These are phyloP conservation scores for Leptinotarsa defecta DNA, from an alignment of 1,140 invertebrate species.

Conservation along the genomic window DNA sequence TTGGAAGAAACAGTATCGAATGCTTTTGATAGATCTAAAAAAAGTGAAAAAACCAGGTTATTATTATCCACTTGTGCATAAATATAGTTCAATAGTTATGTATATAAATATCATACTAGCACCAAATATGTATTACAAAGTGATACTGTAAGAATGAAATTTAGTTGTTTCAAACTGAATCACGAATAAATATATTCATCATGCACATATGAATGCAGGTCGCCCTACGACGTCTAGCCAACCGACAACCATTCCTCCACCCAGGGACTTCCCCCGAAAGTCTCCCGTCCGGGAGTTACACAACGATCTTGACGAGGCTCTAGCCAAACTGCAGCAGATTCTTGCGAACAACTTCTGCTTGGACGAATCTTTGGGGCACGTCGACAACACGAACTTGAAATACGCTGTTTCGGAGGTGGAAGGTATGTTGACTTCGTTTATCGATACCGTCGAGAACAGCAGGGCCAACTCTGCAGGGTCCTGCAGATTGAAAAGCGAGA, in stretches of 20 bases:
- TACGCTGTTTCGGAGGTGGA: slow-evolving; percentile 66
- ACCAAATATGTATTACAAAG: too few species aligned
- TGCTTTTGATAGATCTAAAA: too few species aligned
- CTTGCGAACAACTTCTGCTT: slow-evolving; percentile 64
- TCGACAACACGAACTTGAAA: slow-evolving; percentile 63
- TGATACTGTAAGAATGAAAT: too few species aligned
- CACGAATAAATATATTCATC: too few species aligned
- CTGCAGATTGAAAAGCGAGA: background rate
- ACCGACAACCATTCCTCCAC: background rate
- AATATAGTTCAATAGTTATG: too few species aligned
- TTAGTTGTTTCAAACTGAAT: too few species aligned
- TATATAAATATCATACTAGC: too few species aligned
- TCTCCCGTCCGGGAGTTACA: slow-evolving; percentile 54
- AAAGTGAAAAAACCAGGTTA: too few species aligned
- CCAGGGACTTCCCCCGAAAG: slow-evolving; percentile 11
- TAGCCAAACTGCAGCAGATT: slow-evolving; percentile 65
- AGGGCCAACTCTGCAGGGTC: slow-evolving; percentile 43
- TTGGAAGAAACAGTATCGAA: too few species aligned
- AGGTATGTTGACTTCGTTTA: slow-evolving; percentile 63
- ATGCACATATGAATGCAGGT: background rate
- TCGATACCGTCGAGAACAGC: slow-evolving; percentile 57
- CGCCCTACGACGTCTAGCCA: slow-evolving; percentile 21
- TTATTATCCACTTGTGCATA: too few species aligned
- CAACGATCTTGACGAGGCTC: slow-evolving; percentile 63
- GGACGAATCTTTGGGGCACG: slow-evolving; percentile 59